Evolutionary conservation across 2,797 vertebrate species (phyloP), one percentile per base, ranked within the genome.

Genomic region (Geotrypetes seraphini): DNA sequence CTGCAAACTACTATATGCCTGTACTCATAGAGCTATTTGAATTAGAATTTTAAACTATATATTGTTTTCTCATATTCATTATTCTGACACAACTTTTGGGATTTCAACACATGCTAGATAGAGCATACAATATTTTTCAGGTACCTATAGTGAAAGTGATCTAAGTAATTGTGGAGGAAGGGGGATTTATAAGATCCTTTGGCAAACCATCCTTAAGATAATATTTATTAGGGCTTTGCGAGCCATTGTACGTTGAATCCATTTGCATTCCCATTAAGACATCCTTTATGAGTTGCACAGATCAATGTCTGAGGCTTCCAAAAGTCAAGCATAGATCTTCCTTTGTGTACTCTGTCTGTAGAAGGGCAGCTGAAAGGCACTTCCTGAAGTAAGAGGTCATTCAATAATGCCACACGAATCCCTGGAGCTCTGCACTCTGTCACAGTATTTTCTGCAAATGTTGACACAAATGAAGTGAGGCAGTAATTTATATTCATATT

Each of bases 381-480:
- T 57, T 62, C 37, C 41, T 27, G 50, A 36, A 17, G 27, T 44
- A 57, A 66, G 37, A 69, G 56, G 36, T 34, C 67, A 36, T 59
- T 74, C 55, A 28, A 1, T 71, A 75, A 78, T 66, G 71, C 82
- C 74, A 75, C 10, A 58, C 46, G 39, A 66, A 53, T 81, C 73
- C 70, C 68, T 22, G 29, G 65, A 70, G 79, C 33, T 39, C 25
- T 56, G 36, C 52, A 55, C 65, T 56, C 36, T 61, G 66, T 67
- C 56, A 50, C 63, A 67, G 75, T 79, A 73, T 84, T 85, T 75
- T 69, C 59, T 59, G 44, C 23, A 57, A 57, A 71, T 76, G 57
- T 72, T 78, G 69, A 79, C 75, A 71, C 66, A 84, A 80, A 84
- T 76, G 60, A 80, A 75, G 60, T 53, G 66, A 47, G 45, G 52